A percentile compares a stretch with the other conserved stretches of the same genome.
Evolutionary conservation across 2,888 invertebrate genomes (phyloP).

Genomic region (Rapana venosa): DNA sequence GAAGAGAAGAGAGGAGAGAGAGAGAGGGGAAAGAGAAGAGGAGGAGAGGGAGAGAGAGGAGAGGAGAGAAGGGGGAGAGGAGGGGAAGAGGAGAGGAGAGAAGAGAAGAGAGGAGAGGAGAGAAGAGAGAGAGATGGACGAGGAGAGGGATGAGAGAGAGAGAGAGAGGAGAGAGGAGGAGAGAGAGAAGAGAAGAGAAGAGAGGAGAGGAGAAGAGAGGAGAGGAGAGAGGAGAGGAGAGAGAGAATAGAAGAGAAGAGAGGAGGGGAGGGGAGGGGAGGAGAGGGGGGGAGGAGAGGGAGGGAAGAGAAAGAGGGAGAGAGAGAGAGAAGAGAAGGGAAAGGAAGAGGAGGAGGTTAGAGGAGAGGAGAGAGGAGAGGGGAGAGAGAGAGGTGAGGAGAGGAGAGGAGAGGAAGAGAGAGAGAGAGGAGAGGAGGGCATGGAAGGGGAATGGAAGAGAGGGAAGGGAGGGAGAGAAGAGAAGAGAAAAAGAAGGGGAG

Average conservation of each 20-base stretch:
- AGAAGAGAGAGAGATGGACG: too few relatives aligned
- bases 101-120: neutral
- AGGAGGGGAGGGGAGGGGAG: neutral
- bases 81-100: neutral
- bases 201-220: too few relatives aligned
- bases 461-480: neutral
- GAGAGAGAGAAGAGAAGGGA: neutral
- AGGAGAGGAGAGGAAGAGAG: neutral
- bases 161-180: neutral
- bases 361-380: neutral
- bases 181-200: neutral
- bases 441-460: neutral
- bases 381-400: neutral
- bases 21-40: neutral
- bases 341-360: neutral
- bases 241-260: neutral
- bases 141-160: neutral
- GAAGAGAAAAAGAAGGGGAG: neutral
- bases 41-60: neutral
- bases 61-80: neutral
- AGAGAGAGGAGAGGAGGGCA: neutral
- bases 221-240: neutral
- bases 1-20: neutral
- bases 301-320: neutral
- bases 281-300: neutral